Base-by-base conservation (phyloP, 64 coral and sea anemone genomes). In the Montipora cactus region DNA sequence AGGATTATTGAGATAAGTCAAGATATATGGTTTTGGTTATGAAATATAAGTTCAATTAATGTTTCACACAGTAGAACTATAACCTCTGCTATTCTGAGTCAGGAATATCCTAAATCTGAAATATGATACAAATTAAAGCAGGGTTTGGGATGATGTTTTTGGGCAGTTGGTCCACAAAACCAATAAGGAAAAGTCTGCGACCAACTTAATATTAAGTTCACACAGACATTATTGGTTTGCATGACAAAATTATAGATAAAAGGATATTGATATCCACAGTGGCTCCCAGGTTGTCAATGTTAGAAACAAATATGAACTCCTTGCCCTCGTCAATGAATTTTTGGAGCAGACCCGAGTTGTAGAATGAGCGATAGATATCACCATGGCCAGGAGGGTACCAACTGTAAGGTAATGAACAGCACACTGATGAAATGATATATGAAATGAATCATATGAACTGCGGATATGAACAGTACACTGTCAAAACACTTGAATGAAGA, bases 281-380 rank as follows among this genome's bases (percentile, higher is more conserved):
- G 18, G 97, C 97, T 79, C 97, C 97, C 79, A 99, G 83, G 79
- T 99, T 99, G 84, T 99, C 97, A 89, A 99, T 96, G 76, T 99
- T 99, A 11, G 97, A 94, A 3, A 99, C 92, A 99, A 99, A 99
- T 59, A 91, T 79, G 79, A 78, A 91, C 64, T 99, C 97, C 85
- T 99, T 99, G 88, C 97, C 95, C 67, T 92, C 51, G 57, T 94
- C 89, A 80, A 99, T 88, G 52, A 99, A 96, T 23, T 94, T 84
- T 59, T 96, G 64, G 22, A 99, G 79, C 15, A 99, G 94, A 11
- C 97, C 97, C 37, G 97, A 99, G 76, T 94, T 94, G 79, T 94
- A 79, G 61, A 99, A 96, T 18, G 97, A 96, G 28, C 79, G 83
- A 64, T 99, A 99, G 19, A 96, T 94, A 62, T 99, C 97, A 9